phyloP scores from a whole-genome alignment of 1,140 invertebrate species.

The Helicoverpa zea region DNA sequence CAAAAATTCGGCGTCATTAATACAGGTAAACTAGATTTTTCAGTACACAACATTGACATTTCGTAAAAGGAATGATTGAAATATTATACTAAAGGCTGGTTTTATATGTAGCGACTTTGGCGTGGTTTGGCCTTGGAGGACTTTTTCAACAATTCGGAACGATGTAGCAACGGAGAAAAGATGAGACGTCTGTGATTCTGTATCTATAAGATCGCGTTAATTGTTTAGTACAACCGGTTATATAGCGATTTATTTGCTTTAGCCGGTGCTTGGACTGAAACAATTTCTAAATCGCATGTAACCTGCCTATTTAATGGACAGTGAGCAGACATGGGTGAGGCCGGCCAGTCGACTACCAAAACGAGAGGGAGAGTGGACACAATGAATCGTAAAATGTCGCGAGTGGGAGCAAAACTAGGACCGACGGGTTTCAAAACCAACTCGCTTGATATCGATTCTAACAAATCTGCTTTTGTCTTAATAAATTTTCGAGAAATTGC shows the following conservation, averaged over 20 bases:
- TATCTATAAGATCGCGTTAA: no score
- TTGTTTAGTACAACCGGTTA: no score
- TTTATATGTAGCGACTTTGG: not conserved
- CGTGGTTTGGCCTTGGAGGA: not conserved
- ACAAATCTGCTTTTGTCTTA: slow-evolving; percentile 6
- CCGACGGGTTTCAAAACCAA: slow-evolving; percentile 26
- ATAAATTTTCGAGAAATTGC: slow-evolving; percentile 1
- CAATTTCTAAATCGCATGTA: not conserved
- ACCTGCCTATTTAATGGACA: not conserved
- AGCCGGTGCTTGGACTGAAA: not conserved
- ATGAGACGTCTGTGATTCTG: no score
- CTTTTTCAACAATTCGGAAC: no score
- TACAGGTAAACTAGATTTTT: not conserved
- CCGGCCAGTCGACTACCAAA: slow-evolving; percentile 55
- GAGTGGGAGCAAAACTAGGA: slow-evolving; percentile 53
- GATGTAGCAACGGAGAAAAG: no score
- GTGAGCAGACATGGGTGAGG: not conserved
- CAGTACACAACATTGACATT: not conserved
- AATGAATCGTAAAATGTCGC: slow-evolving; percentile 43
- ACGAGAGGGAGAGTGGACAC: slow-evolving; percentile 65
- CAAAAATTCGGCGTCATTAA: not conserved
- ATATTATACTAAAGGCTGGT: not conserved
- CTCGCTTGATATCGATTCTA: slow-evolving; percentile 10
- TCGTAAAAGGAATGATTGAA: not conserved
- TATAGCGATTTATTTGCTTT: not conserved